These are phyloP conservation scores for Entomobrya proxima DNA, from an alignment of 2,888 invertebrate species.

Conservation along the genomic window DNA sequence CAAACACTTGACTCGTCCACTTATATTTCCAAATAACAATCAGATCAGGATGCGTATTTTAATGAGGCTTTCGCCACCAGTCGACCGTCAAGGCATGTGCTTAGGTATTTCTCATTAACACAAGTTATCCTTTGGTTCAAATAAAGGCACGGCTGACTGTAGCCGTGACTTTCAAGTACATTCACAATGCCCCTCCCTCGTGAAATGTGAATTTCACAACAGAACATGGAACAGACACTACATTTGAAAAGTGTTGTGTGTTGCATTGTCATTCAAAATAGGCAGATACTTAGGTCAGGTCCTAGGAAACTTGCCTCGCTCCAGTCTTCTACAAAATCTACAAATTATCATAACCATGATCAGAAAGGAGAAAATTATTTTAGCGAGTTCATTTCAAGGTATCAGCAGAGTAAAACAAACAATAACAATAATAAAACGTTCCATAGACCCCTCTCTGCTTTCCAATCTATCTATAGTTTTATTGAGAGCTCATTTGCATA, in stretches of 20 bases:
- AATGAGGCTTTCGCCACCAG: slow-evolving; percentile 26
- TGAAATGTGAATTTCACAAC: too few relatives aligned
- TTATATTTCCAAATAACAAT: slow-evolving; percentile 26
- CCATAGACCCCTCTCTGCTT: background rate
- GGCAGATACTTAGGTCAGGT: background rate
- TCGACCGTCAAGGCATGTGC: background rate
- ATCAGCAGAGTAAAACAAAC: background rate
- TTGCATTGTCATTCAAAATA: background rate
- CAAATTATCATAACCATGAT: background rate
- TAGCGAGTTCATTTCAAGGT: background rate
- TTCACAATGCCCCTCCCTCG: too few relatives aligned
- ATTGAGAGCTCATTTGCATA: slow-evolving; percentile 47
- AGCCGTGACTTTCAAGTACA: too few relatives aligned
- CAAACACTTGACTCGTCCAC: slow-evolving; percentile 30
- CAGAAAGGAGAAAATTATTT: slow-evolving; percentile 10
- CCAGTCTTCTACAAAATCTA: background rate
- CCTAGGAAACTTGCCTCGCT: background rate
- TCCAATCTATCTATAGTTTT: background rate
- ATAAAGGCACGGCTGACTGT: background rate
- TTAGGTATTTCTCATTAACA: background rate
- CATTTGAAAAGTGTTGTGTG: too few relatives aligned
- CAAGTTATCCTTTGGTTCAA: background rate
- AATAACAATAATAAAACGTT: background rate
- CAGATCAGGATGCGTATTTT: slow-evolving; percentile 22
- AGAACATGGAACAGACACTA: too few relatives aligned